These are phyloP conservation scores for Triops longicaudatus DNA, from an alignment of 1,140 invertebrate genomes.

Conservation along the genomic window DNA sequence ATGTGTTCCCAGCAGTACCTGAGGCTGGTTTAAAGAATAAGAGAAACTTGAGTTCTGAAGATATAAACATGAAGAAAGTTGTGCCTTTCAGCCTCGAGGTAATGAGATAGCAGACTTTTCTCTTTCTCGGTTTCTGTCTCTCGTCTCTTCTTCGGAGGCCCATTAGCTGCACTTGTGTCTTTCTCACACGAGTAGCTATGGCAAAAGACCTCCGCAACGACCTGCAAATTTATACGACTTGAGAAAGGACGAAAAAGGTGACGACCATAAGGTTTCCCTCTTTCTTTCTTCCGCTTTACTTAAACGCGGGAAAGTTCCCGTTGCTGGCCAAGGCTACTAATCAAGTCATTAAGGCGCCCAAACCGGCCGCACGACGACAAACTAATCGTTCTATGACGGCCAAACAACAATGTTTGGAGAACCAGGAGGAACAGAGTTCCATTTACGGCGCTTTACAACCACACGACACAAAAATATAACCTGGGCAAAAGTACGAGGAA, in stretches of 20 bases:
- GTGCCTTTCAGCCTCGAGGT: not conserved
- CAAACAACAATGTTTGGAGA: slow-evolving; percentile 15
- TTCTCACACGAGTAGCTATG: not conserved
- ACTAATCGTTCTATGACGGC: slow-evolving; percentile 9
- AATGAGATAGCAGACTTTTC: not conserved
- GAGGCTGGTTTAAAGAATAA: too few relatives aligned
- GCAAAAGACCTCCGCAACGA: not conserved
- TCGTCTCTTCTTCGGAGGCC: not conserved
- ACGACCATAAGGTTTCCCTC: not conserved
- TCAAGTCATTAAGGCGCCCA: not conserved
- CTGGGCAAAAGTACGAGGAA: not conserved
- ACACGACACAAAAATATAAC: not conserved
- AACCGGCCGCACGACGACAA: slow-evolving; percentile 4
- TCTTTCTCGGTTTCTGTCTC: not conserved
- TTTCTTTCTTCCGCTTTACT: not conserved
- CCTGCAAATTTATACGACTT: not conserved
- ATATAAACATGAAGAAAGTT: too few relatives aligned
- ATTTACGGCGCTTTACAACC: not conserved
- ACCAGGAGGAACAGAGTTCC: not conserved
- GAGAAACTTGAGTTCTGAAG: too few relatives aligned
- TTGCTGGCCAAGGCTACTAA: not conserved
- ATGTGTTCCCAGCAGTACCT: too few relatives aligned
- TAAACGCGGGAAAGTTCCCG: not conserved
- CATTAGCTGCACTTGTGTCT: slow-evolving; percentile 11
- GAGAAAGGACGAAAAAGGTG: not conserved